Evolutionary conservation across 92 coral and sea anemone genomes (phyloP), one percentile per base, ranked within the genome.

Genomic region (Porites rus): DNA sequence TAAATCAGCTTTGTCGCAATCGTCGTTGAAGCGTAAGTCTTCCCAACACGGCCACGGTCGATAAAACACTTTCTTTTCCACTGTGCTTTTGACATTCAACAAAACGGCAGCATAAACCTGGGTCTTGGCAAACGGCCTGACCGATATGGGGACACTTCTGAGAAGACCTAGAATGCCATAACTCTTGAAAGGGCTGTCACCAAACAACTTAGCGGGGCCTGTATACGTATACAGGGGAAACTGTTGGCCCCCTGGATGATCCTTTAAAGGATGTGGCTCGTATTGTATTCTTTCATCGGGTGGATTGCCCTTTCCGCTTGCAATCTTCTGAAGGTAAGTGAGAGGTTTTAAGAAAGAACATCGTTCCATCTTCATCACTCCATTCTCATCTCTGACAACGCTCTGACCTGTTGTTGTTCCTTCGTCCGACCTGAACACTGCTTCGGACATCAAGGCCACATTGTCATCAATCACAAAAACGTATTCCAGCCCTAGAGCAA

Each of bases 41-140:
- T 89, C 92, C 92, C 92, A 89, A 84, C 79, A 84, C 14, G 89
- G 92, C 92, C 92, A 89, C 38, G 92, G 85, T 4, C 92, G 92
- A 58, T 89, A 89, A 19, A 71, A 89, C 19, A 89, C 88, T 10
- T 72, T 72, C 10, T 72, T 78, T 71, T 70, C 71, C 10, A 84
- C 92, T 2, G 92, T 89, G 16, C 84, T 81, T 69, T 72, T 84
- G 63, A 89, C 89, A 69, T 89, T 89, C 38, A 89, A 61, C 24
- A 89, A 70, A 24, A 89, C 51, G 13, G 84, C 92, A 69, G 88
- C 87, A 72, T 83, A 89, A 31, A 89, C 92, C 53, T 89, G 92
- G 61, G 89, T 58, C 72, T 74, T 89, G 1, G 80, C 24, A 67
- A 84, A 89, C 9, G 89, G 86, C 8, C 58, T 61, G 24, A 53